Evolutionary conservation across 2,113 vertebrate genomes (phyloP).

Genomic region (Cyanoderma ruficeps): DNA sequence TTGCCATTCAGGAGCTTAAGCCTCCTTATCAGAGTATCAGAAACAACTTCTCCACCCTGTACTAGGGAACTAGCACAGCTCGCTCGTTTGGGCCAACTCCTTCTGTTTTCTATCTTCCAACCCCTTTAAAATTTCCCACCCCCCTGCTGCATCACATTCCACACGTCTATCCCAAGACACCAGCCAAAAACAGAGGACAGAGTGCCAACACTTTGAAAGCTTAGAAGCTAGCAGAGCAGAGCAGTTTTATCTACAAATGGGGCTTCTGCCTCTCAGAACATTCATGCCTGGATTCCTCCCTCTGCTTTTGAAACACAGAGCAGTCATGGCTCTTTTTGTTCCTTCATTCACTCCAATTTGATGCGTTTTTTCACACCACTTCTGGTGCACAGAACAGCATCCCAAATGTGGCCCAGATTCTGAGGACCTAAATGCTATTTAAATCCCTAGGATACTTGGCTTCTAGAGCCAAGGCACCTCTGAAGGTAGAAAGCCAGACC

Average conservation of each 20-base stretch:
- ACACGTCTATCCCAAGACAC: not conserved
- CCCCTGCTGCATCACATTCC: not conserved
- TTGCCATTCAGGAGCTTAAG: not conserved
- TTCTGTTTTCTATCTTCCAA: slow-evolving; percentile 6
- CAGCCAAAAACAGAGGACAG: not conserved
- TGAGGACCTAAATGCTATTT: not conserved
- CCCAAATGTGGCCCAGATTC: not conserved
- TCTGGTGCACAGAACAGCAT: not conserved
- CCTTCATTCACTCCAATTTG: not conserved
- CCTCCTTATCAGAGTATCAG: not conserved
- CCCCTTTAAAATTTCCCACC: not conserved
- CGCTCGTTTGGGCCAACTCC: not conserved
- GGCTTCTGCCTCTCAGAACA: not conserved
- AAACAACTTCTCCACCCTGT: not conserved
- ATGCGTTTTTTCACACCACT: not conserved
- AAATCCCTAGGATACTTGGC: not conserved
- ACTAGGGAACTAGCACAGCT: not conserved
- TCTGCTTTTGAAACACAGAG: not conserved
- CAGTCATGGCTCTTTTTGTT: not conserved
- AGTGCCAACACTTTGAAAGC: not conserved
- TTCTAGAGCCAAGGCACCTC: not conserved
- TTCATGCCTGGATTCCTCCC: not conserved
- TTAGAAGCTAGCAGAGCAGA: not conserved
- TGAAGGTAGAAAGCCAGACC: not conserved
- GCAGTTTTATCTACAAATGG: not conserved